phyloP scores from a whole-genome alignment of 2,113 vertebrate genomes.

The Mormyrus lacerda region DNA sequence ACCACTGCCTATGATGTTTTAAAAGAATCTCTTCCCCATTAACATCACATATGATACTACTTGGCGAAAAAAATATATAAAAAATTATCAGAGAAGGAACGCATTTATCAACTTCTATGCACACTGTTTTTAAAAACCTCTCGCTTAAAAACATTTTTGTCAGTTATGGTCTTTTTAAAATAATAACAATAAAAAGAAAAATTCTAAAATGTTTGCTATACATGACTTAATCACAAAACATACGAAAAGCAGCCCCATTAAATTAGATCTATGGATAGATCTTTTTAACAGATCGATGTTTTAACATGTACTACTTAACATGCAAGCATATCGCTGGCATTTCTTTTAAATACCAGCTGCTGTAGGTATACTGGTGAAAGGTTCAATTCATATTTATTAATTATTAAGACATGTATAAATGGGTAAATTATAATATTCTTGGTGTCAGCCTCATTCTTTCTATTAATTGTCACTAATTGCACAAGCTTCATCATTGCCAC shows the following conservation, averaged over 20 bases:
- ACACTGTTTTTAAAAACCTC: not conserved
- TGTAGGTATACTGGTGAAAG: not conserved
- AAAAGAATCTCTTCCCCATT: not conserved
- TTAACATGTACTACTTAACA: not conserved
- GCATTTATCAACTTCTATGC: not conserved
- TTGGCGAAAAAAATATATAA: not conserved
- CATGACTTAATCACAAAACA: not conserved
- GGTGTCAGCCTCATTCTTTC: not conserved
- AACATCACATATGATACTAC: not conserved
- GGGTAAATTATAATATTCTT: no score
- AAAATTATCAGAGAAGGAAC: not conserved
- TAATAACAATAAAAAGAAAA: no score
- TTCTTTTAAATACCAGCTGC: not conserved
- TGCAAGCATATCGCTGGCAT: not conserved
- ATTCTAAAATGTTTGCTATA: not conserved
- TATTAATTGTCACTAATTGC: not conserved
- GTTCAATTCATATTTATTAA: not conserved
- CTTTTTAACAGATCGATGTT: not conserved
- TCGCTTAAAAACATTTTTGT: not conserved
- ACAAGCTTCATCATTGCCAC: not conserved
- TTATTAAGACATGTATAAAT: not conserved
- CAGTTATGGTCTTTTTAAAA: not conserved
- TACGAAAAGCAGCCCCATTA: not conserved
- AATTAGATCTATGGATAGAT: not conserved
- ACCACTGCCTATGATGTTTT: not conserved